A percentile compares a stretch with the other conserved stretches of the same genome.
Conservation (phyloP, 2,113 vertebrate species). For the Nicator chloris region DNA sequence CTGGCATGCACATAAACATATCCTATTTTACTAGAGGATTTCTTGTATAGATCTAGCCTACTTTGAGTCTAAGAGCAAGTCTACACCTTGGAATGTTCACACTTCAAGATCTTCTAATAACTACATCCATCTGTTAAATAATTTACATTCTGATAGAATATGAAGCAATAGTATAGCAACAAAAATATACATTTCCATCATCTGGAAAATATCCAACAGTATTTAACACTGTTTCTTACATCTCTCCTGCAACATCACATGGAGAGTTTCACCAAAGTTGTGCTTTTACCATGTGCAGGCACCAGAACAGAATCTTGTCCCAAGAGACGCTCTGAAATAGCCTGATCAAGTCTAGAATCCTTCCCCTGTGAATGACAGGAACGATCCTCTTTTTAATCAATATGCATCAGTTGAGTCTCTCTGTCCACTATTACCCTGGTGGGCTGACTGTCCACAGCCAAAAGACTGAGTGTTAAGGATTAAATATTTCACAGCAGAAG, state of each 20-base stretch:
- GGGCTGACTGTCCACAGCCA: not conserved
- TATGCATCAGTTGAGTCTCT: not conserved
- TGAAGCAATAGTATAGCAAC: not conserved
- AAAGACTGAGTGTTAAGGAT: not conserved
- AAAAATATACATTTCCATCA: not conserved
- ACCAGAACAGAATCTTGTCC: not conserved
- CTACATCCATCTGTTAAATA: constrained; percentile 12
- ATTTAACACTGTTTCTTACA: not conserved
- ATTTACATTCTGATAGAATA: constrained; percentile 1
- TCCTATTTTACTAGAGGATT: not conserved
- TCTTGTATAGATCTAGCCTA: not conserved
- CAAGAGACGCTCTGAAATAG: not conserved
- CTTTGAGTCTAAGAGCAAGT: not conserved
- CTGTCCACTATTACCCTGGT: not conserved
- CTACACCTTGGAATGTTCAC: not conserved
- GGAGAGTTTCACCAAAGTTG: not conserved
- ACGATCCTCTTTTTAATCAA: not conserved
- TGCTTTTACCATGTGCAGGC: not conserved
- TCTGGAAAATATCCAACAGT: not conserved
- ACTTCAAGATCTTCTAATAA: constrained; percentile 2
- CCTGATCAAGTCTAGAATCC: not conserved
- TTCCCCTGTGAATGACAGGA: not conserved
- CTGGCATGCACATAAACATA: not conserved
- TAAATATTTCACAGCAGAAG: not conserved
- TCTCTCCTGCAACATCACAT: not conserved